phyloP scores from a whole-genome alignment of 1,140 invertebrate genomes.

The Drosophila carrolli region DNA sequence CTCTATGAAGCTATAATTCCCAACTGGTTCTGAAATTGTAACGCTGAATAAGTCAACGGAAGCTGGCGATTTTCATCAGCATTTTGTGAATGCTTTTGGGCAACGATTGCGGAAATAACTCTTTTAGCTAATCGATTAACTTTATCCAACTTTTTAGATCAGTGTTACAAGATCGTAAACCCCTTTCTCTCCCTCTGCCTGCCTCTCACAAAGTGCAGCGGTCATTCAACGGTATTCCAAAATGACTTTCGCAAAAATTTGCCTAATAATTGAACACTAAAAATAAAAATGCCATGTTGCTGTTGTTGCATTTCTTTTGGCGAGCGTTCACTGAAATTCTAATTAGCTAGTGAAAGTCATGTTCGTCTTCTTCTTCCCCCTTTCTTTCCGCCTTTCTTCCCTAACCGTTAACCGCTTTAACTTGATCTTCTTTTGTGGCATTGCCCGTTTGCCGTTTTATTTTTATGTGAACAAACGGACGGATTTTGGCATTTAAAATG shows the following conservation, averaged over 20 bases:
- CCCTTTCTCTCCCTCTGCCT: neutral
- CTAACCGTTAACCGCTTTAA: constrained; percentile 41
- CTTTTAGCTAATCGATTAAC: neutral
- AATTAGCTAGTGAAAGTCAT: constrained; percentile 74
- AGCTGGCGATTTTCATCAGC: too few species aligned
- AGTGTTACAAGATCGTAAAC: neutral
- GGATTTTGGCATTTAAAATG: constrained; percentile 32
- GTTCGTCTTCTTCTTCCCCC: constrained; percentile 1
- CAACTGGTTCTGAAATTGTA: too few species aligned
- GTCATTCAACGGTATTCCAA: constrained; percentile 54
- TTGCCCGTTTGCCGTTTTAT: constrained; percentile 20
- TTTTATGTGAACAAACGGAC: constrained; percentile 26
- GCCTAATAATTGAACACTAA: constrained; percentile 72
- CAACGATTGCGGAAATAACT: neutral
- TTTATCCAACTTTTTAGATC: constrained; percentile 1
- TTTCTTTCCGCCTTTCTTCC: constrained; percentile 6
- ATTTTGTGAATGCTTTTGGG: too few species aligned
- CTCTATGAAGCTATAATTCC: too few species aligned
- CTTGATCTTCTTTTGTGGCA: constrained; percentile 43
- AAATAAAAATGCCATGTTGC: constrained; percentile 28
- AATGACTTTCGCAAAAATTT: constrained; percentile 78
- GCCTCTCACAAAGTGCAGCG: neutral
- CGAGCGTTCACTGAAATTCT: constrained; percentile 66
- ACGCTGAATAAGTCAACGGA: too few species aligned
- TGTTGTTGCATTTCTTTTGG: constrained; percentile 46